Base-by-base conservation (phyloP, 2,888 invertebrate species). In the Chalcosyrphus nemorum region DNA sequence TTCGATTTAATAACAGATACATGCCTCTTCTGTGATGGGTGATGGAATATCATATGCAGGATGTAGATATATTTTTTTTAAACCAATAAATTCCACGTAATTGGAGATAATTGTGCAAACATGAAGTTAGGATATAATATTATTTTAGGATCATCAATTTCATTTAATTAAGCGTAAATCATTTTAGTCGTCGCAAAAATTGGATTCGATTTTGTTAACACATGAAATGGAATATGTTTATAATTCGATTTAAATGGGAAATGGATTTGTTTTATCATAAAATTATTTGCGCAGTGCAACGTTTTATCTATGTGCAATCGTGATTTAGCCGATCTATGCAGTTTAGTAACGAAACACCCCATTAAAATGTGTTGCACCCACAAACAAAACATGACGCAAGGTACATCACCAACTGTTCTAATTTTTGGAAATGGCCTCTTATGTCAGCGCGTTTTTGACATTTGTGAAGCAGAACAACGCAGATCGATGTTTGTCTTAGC, bases 141-240 rank as follows among this genome's bases (percentile, higher is more conserved):
- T 47, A 63, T 47, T 29, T 59, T 50, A 57, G 19, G 38, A 21
- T 43, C 75, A 59, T 66, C 66, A 66, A 57, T 50, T 50, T 66
- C 29, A 75, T 65, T 41, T 27, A 41, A 75, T 75, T 57, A 66
- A 52, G 66, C 66, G 50, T 75, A 13, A 57, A 59, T 59, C 47
- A 27, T 13, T 63, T 63, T 45, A 32, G 17, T 47, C 19, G 45
- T 32, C 61, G 45, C 19, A 7, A 5, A 45, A 45, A 29, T 41
- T 24, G 29, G 27, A 9, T 41, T 41, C 13, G 1, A n/a, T 38
- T 47, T 19, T 47, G 0, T 47, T 47, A 15, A 15, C 24, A 15
- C 27, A 13, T 52, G 6, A n/a, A 15, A 13, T 9, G 27, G 15
- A 15, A 7, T 27, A 27, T 15, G n/a, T 27, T n/a, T 50, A 27